Base-by-base conservation (phyloP, 1,140 invertebrate genomes). In the Bradysia coprophila region DNA sequence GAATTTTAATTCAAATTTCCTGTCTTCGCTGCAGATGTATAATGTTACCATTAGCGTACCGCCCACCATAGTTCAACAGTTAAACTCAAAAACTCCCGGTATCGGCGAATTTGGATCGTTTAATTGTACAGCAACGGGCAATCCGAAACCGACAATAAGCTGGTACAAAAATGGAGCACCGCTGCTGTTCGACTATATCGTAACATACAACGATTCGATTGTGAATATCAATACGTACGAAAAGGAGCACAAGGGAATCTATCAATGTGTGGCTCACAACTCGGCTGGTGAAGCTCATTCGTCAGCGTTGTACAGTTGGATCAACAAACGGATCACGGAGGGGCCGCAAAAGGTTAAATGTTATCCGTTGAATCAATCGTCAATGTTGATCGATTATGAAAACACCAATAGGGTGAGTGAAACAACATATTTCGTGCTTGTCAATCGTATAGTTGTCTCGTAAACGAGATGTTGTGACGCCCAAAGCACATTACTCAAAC, bases 231-330 rank as follows among this genome's bases (percentile, higher is more conserved):
- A 42, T 20, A 18, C 16, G 20, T 20, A 21, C 24, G n/a, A 22
- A 22, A 8, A 15, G 3, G 6, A 16, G 16, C 2, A 39, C 21
- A 39, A 40, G n/a, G 23, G 58, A 40, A 54, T 61, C 13, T 61
- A 61, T 49, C 58, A 61, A 46, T 61, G 58, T 41, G 53, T 60
- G 45, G 58, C 58, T 1, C 38, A 48, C 0, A 61, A 60, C 41
- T 47, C 54, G 8, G 55, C 56, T 23, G 58, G 57, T 16, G 57
- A 59, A 48, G 52, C 52, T 18, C 52, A 51, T 31, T 45, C 50
- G 13, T 49, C 53, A 1, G 56, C 49, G 2, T 55, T 56, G 24
- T 44, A 60, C 42, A 52, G 53, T 4, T 51, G 53, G n/a, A 20
- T 23, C 20, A 51, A 55, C 21, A 45, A 51, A 18, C 40, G 43